phyloP scores from a whole-genome alignment of 2,797 vertebrate genomes.

The Erpetoichthys calabaricus region DNA sequence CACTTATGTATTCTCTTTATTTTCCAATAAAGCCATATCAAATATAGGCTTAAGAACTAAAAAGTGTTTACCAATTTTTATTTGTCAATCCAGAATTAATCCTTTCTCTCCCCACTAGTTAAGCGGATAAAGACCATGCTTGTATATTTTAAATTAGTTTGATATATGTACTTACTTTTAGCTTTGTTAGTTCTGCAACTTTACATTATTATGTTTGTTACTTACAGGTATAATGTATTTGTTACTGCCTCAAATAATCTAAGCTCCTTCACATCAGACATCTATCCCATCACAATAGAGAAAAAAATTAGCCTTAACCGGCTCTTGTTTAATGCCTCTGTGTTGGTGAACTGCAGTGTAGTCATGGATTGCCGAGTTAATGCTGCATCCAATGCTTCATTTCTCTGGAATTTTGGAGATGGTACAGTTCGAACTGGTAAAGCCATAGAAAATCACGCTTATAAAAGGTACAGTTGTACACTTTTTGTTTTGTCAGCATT shows the following conservation, averaged over 20 bases:
- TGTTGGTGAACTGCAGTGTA: slow-evolving; percentile 39
- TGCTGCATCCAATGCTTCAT: slow-evolving; percentile 44
- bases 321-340: slow-evolving; percentile 40
- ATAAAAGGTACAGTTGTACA: slow-evolving; percentile 34
- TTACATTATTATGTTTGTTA: not conserved
- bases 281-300: slow-evolving; percentile 41
- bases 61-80: too few species aligned
- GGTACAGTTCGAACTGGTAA: slow-evolving; percentile 33
- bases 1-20: too few species aligned
- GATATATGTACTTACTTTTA: too few species aligned
- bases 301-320: slow-evolving; percentile 44
- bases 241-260: slow-evolving; percentile 29
- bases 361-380: slow-evolving; percentile 49
- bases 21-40: too few species aligned
- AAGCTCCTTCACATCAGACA: slow-evolving; percentile 32
- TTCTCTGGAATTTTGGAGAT: slow-evolving; percentile 65
- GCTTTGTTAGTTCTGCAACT: not conserved
- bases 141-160: too few species aligned
- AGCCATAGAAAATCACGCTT: slow-evolving; percentile 40
- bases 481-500: too few species aligned
- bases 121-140: too few species aligned
- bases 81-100: too few species aligned
- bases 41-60: too few species aligned
- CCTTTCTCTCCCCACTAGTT: too few species aligned
- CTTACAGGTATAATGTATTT: slow-evolving; percentile 44